phyloP scores from a whole-genome alignment of 2,113 vertebrate species.

The Cromileptes altivelis region DNA sequence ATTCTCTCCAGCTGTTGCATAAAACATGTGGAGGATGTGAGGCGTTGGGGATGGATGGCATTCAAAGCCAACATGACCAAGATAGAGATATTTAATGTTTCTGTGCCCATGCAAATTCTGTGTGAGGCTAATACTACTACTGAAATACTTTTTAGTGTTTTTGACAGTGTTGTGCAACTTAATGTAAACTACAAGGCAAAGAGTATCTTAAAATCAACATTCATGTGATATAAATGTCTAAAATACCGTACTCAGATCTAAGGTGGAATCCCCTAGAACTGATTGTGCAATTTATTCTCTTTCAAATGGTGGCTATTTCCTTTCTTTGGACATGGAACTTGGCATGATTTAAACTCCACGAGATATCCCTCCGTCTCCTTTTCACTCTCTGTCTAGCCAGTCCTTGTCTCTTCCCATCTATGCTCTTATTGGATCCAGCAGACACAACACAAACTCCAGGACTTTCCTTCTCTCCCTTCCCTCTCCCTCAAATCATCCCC shows the following conservation, averaged over 20 bases:
- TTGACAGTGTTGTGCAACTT: not conserved
- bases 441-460: slow-evolving; percentile 46
- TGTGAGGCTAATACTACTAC: not conserved
- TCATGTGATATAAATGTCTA: not conserved
- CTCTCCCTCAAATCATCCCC: not conserved
- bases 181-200: not conserved
- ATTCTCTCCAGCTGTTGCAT: slow-evolving; percentile 80
- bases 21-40: slow-evolving; percentile 63
- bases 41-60: slow-evolving; percentile 45
- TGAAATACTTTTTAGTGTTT: slow-evolving; percentile 18
- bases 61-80: slow-evolving; percentile 40
- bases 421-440: slow-evolving; percentile 43
- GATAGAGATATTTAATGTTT: slow-evolving; percentile 35
- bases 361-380: slow-evolving; percentile 12
- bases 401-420: slow-evolving; percentile 26
- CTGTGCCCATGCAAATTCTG: slow-evolving; percentile 2
- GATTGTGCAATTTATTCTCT: not conserved
- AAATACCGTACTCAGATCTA: not conserved
- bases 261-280: not conserved
- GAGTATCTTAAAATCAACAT: not conserved
- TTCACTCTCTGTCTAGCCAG: slow-evolving; percentile 38
- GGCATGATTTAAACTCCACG: slow-evolving; percentile 16
- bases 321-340: slow-evolving; percentile 10
- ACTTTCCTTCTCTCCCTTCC: slow-evolving; percentile 17
- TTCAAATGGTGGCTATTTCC: slow-evolving; percentile 1